These are phyloP conservation scores for Eulacestoma nigropectus DNA, from an alignment of 2,113 vertebrate species.

Conservation along the genomic window DNA sequence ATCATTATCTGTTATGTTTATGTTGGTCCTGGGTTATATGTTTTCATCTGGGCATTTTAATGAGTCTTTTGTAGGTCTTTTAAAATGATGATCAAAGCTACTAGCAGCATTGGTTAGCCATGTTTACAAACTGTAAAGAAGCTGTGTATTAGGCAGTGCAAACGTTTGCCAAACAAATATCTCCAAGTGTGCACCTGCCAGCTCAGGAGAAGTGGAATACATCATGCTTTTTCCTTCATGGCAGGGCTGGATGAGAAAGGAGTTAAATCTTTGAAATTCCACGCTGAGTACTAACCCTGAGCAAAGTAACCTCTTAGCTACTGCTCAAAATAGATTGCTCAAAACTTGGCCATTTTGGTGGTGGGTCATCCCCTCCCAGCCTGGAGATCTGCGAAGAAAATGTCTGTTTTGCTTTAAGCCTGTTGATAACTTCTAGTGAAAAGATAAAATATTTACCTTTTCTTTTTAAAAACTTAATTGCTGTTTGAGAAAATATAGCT, in stretches of 20 bases:
- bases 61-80: background rate
- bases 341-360: background rate
- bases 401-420: background rate
- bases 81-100: background rate
- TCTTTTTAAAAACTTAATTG: background rate
- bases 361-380: too few species aligned
- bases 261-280: background rate
- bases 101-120: background rate
- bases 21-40: background rate
- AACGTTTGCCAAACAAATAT: background rate
- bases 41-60: background rate
- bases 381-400: background rate
- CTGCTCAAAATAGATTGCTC: background rate
- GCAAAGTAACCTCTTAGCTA: background rate
- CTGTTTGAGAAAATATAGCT: background rate
- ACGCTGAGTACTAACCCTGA: accelerated
- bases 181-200: background rate
- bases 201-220: background rate
- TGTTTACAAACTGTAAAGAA: background rate
- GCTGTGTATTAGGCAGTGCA: background rate
- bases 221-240: accelerated
- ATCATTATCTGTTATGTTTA: background rate
- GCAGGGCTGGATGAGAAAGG: background rate
- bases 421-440: background rate
- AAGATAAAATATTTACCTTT: background rate